Percentiles rank a stretch among this genome's conserved stretches.
Evolutionary conservation across 2,113 vertebrate species (phyloP).

Genomic region (Blennius ocellaris): DNA sequence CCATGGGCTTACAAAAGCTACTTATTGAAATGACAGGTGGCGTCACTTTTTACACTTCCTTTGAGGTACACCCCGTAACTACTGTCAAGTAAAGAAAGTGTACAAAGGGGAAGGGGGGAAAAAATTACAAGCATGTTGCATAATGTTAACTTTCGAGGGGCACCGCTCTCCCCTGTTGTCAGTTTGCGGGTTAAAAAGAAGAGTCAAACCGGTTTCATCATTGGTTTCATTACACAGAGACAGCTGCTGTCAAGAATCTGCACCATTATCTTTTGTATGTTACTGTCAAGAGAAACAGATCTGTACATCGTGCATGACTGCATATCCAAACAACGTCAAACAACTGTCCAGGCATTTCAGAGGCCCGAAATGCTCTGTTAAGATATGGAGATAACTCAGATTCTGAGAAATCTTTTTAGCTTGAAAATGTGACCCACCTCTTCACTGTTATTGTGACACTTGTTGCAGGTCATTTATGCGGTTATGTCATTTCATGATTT

Average conservation of each 20-base stretch:
- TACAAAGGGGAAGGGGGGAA: not conserved
- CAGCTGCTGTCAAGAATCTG: conserved; percentile 22
- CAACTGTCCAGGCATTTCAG: not conserved
- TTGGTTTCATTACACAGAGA: conserved; percentile 26
- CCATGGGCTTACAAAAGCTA: conserved; percentile 44
- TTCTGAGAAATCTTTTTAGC: not conserved
- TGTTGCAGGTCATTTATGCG: too few species aligned
- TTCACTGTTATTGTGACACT: not conserved
- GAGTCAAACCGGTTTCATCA: conserved; percentile 22
- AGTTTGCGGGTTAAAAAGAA: conserved; percentile 45
- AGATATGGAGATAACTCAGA: conserved; percentile 12
- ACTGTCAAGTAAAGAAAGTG: conserved; percentile 50
- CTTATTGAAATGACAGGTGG: conserved; percentile 71
- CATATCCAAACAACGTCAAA: conserved; percentile 1
- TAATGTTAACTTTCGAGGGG: conserved; percentile 43
- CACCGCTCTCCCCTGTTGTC: not conserved
- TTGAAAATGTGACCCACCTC: conserved; percentile 15
- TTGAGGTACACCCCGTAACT: conserved; percentile 62
- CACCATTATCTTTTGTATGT: not conserved
- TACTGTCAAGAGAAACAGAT: conserved; percentile 17
- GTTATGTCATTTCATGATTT: too few species aligned
- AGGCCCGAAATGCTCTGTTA: conserved; percentile 11
- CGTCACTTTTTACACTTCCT: conserved; percentile 69
- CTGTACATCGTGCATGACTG: not conserved
- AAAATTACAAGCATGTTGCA: conserved; percentile 56